Conservation (phyloP, 2,113 vertebrate genomes). For the Corydoras sp. region DNA sequence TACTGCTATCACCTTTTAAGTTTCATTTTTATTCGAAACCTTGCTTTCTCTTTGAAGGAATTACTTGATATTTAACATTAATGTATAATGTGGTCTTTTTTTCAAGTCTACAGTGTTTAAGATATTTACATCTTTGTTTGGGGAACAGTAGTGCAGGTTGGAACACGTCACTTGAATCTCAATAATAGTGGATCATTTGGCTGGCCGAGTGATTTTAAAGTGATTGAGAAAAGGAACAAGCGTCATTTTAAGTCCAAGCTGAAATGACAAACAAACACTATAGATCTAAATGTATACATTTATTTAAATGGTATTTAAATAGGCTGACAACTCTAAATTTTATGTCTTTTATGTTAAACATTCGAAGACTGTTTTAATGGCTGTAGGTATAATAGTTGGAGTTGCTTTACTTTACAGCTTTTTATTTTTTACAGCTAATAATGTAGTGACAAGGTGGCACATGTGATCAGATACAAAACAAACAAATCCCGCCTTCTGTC, state of each 20-base stretch:
- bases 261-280: conserved; percentile 50
- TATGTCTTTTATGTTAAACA: conserved; percentile 6
- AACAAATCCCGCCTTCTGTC: no score
- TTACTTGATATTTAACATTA: conserved; percentile 34
- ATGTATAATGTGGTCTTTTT: conserved; percentile 27
- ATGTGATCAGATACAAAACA: no score
- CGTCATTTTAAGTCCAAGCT: conserved; percentile 25
- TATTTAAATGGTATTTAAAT: conserved; percentile 32
- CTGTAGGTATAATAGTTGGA: conserved; percentile 4
- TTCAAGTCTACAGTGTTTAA: conserved; percentile 18
- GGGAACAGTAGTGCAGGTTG: conserved; percentile 23
- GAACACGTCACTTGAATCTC: conserved; percentile 29
- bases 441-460: conserved; percentile 1
- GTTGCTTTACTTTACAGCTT: conserved; percentile 18
- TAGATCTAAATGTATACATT: conserved; percentile 26
- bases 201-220: conserved; percentile 63
- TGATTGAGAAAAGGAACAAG: conserved; percentile 15
- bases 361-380: conserved; percentile 23
- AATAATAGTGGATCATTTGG: conserved; percentile 60
- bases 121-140: conserved; percentile 21
- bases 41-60: conserved; percentile 25
- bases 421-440: conserved; percentile 6
- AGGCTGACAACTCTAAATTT: not conserved
- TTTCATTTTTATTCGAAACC: conserved; percentile 1
- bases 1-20: conserved; percentile 9